phyloP scores from a whole-genome alignment of 2,888 invertebrate species.

The Calameuta pallipes region DNA sequence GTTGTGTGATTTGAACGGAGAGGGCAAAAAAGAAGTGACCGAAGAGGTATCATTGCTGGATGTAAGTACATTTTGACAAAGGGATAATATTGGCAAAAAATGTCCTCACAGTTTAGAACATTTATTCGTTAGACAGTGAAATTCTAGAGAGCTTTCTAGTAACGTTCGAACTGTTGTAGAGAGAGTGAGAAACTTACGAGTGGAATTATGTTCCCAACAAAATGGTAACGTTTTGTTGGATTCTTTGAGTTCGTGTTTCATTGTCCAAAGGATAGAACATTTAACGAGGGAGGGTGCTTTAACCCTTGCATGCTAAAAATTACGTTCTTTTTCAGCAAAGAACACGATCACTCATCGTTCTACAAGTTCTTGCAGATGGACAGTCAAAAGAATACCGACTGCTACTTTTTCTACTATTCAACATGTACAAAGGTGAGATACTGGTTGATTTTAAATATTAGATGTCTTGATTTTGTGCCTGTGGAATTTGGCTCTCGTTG shows the following conservation, averaged over 20 bases:
- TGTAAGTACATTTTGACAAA: conserved; percentile 43
- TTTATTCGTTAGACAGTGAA: conserved; percentile 17
- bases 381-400: conserved; percentile 83
- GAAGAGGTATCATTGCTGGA: conserved; percentile 37
- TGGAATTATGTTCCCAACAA: conserved; percentile 55
- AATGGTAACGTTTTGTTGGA: conserved; percentile 50
- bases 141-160: conserved; percentile 26
- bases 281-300: conserved; percentile 4
- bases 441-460: too few relatives aligned
- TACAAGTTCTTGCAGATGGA: conserved; percentile 70
- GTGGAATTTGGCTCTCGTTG: conserved; percentile 9
- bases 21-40: conserved; percentile 50
- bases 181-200: conserved; percentile 21
- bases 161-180: conserved; percentile 26
- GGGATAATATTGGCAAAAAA: conserved; percentile 33
- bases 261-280: not conserved
- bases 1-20: conserved; percentile 23
- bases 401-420: conserved; percentile 90
- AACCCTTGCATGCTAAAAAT: conserved; percentile 14
- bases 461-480: conserved; percentile 4
- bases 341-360: conserved; percentile 64
- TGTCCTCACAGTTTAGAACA: conserved; percentile 32
- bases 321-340: conserved; percentile 53
- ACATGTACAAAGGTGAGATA: conserved; percentile 83
- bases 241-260: not conserved